Evolutionary conservation across 2,113 vertebrate genomes (phyloP).

Genomic region (Coreoperca whiteheadi): DNA sequence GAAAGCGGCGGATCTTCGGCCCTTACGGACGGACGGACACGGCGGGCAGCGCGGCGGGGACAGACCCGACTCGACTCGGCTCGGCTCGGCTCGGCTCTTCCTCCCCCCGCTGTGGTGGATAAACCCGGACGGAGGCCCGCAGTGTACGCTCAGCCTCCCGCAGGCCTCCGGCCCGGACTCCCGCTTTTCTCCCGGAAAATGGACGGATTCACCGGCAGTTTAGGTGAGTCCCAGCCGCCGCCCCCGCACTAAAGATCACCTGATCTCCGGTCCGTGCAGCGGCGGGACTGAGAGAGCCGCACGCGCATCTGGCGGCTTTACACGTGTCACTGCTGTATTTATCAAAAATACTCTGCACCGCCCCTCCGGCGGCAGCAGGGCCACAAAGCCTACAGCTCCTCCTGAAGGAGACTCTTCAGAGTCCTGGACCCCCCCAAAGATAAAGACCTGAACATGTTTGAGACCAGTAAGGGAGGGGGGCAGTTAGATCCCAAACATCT

Average conservation of each 20-base stretch:
- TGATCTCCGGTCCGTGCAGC: background rate
- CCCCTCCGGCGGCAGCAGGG: conserved; percentile 48
- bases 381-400: conserved; percentile 50
- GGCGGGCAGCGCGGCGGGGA: conserved; percentile 18
- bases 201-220: conserved; percentile 96
- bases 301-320: conserved; percentile 59
- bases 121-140: conserved; percentile 70
- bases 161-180: conserved; percentile 68
- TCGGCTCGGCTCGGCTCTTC: conserved; percentile 15
- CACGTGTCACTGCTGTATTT: conserved; percentile 80
- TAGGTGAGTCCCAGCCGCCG: conserved; percentile 87
- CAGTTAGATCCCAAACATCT: background rate
- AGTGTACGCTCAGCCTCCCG: conserved; percentile 54
- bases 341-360: conserved; percentile 56
- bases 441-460: background rate
- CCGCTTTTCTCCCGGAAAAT: conserved; percentile 82
- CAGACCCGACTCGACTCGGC: conserved; percentile 13
- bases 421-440: background rate
- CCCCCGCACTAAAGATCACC: background rate
- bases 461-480: background rate
- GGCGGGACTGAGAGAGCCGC: background rate
- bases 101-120: conserved; percentile 30
- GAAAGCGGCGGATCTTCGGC: conserved; percentile 50
- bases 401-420: background rate
- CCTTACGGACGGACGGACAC: conserved; percentile 27